Evolutionary conservation across 2,797 vertebrate genomes (phyloP), one percentile per base, ranked within the genome.

Genomic region (Ptychadena robeensis): DNA sequence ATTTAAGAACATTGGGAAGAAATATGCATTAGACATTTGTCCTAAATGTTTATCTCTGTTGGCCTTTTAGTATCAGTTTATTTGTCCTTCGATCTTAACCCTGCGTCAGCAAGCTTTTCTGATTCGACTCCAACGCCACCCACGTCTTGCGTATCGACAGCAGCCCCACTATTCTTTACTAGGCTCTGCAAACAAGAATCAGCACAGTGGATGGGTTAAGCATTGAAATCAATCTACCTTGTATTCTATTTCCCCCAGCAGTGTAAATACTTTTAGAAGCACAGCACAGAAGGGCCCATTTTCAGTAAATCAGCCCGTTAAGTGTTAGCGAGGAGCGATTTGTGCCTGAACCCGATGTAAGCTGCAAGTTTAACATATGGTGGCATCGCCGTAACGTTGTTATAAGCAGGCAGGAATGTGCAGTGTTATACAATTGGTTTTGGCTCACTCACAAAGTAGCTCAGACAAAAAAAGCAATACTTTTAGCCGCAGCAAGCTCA

Each of bases 401-500:
- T 82, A 80, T 25, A 30, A 69, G 35, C 5, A 81, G 83, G 76
- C 27, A 12, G 61, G 80, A 57, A 74, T 12, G 80, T 65, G 86
- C 86, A 72, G 4, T 3, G 73, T 38, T 72, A 57, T 71, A 78
- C 81, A 71, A 72, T 83, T 40, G 15, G 67, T 67, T 78, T 63
- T 82, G 73, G 82, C 35, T 86, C 18, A 35, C 9, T 32, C 75
- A 77, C 79, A 64, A 73, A 82, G 80, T 88, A 79, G 67, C 73
- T 76, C 40, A 27, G 6, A 72, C 65, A 67, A 84, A 89, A 85
- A 88, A 83, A 73, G 6, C 81, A 25, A 73, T 88, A 86, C 88
- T 89, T 53, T 88, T 89, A 88, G 86, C 86, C 88, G 59, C 80
- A 35, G 0, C 0, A 34, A 82, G 81, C 85, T 89, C 89, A 87